phyloP scores from a whole-genome alignment of 1,140 invertebrate species.

The Lutraria rhynchaena region DNA sequence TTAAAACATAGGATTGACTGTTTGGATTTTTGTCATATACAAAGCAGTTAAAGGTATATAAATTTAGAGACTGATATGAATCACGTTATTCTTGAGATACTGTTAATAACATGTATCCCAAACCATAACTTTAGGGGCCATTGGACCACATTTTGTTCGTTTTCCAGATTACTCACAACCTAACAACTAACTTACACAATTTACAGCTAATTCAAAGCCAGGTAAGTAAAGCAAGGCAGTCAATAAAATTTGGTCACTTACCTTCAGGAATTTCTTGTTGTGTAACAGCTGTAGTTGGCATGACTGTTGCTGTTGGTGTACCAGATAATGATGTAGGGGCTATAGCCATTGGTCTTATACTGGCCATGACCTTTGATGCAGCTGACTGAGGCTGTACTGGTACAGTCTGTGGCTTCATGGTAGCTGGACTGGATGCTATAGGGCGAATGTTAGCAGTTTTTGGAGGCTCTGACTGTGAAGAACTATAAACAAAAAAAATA shows the following conservation, averaged over 20 bases:
- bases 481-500: too few relatives aligned
- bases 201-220: too few relatives aligned
- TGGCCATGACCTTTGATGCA: constrained; percentile 86
- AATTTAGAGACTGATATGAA: too few relatives aligned
- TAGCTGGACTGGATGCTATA: constrained; percentile 86
- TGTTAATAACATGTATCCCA: background rate
- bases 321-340: constrained; percentile 81
- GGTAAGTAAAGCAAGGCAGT: too few relatives aligned
- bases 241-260: too few relatives aligned
- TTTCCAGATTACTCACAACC: too few relatives aligned
- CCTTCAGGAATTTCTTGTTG: constrained; percentile 69
- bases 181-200: too few relatives aligned
- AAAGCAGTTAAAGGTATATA: too few relatives aligned
- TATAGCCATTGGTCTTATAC: constrained; percentile 94
- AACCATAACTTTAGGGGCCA: background rate
- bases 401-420: constrained; percentile 67
- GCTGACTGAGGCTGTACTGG: constrained; percentile 79
- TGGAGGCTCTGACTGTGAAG: constrained; percentile 89
- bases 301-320: constrained; percentile 88
- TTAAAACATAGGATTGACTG: too few relatives aligned
- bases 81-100: background rate
- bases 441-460: constrained; percentile 96
- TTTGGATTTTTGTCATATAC: too few relatives aligned
- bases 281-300: constrained; percentile 84
- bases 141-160: too few relatives aligned